These are phyloP conservation scores for Halcyon leucocephala DNA, from an alignment of 2,797 vertebrate genomes.

Conservation along the genomic window DNA sequence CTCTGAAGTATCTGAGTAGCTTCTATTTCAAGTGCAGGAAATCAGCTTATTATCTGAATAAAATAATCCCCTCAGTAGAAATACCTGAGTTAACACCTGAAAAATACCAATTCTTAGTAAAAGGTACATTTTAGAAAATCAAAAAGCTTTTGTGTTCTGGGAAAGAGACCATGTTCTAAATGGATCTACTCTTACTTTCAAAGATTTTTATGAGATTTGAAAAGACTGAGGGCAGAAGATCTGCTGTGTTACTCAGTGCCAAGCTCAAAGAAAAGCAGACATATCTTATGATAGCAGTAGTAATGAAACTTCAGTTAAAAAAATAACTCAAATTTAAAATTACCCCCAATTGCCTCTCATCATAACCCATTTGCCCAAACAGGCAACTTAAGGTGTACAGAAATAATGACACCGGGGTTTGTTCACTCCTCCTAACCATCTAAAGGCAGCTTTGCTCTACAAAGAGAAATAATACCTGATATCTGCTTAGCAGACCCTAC, in stretches of 20 bases:
- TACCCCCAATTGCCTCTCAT: neutral
- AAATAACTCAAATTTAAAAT: neutral
- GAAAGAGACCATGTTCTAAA: rapidly evolving
- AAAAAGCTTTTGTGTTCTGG: neutral
- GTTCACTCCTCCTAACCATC: neutral
- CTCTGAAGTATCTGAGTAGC: neutral
- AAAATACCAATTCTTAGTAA: neutral
- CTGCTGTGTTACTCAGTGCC: neutral
- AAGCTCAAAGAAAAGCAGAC: neutral
- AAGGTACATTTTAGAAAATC: neutral
- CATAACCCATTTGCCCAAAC: neutral
- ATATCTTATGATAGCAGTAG: neutral
- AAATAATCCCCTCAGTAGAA: neutral
- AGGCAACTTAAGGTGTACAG: neutral
- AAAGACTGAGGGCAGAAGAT: neutral
- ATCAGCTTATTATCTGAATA: neutral
- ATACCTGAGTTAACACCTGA: neutral
- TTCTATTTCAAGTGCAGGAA: neutral
- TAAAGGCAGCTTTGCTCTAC: neutral
- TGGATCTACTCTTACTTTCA: neutral
- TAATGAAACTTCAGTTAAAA: neutral
- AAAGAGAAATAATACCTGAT: neutral
- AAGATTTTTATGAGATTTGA: neutral
- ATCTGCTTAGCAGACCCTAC: neutral
- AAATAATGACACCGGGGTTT: neutral